Base-by-base conservation (phyloP, 2,113 vertebrate species). In the Willisornis vidua region DNA sequence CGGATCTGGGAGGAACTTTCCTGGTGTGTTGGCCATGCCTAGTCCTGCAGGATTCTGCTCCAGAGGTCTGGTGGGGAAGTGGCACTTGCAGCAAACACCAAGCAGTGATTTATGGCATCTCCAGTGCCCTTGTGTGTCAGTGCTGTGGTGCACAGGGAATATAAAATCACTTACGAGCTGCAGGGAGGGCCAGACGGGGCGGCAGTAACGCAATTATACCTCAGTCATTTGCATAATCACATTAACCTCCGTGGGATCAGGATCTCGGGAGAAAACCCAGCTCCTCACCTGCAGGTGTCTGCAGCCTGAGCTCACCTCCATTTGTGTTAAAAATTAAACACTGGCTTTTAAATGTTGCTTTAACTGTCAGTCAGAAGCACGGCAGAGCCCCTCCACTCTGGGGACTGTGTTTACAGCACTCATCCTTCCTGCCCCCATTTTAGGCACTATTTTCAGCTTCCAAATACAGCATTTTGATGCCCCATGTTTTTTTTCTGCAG, bases 111-210 rank as follows among this genome's bases (percentile, higher is more conserved):
- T 51, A 76, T 19, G 65, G 94, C 89, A 73, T 10, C 91, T n/a
- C 85, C 26, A 23, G 78, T n/a, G 93, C 75, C 93, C 96, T 84
- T 45, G 74, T 41, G 12, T 83, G 70, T 76, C 85, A 87, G 94
- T 3, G 4, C 87, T 76, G 94, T 2, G 2, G 74, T 14, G 81
- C 87, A 51, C 0, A 0, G 91, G 87, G 90, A 94, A 90, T 66
- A 76, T 25, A 52, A 71, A 95, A 93, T 66, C 89, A 49, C 87
- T 25, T 14, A 39, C 2, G 87, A 72, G 70, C 58, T 48, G 85
- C 85, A 88, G 72, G 91, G 93, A 95, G 85, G 91, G 75, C 94
- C 91, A 94, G 93, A 93, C 79, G 93, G 93, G 95, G 95, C 46
- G 89, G 85, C 93, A 93, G 24, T 37, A 95, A 95, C 1, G 7